These are phyloP conservation scores for Microtus montanus DNA, from an alignment of 2,113 vertebrate genomes.

Conservation along the genomic window DNA sequence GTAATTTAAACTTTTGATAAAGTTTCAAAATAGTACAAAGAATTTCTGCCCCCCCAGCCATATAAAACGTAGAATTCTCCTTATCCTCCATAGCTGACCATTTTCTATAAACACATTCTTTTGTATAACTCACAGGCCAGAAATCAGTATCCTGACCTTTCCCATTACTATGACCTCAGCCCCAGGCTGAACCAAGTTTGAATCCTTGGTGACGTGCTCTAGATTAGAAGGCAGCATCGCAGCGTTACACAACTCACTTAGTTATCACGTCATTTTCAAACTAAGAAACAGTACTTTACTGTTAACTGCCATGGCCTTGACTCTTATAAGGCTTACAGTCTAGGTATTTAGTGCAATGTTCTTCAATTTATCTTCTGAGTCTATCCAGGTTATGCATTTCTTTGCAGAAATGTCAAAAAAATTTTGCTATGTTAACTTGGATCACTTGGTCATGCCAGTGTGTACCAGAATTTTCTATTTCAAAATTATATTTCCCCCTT, in stretches of 20 bases:
- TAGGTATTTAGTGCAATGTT: constrained; percentile 20
- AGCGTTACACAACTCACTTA: background rate
- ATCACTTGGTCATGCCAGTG: background rate
- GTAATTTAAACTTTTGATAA: constrained; percentile 32
- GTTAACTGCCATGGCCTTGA: constrained; percentile 7
- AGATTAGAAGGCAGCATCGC: background rate
- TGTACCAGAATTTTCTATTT: constrained; percentile 1
- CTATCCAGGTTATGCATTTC: background rate
- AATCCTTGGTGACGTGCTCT: background rate
- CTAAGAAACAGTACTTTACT: background rate
- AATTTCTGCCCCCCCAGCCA: background rate
- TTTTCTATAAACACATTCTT: constrained; percentile 41
- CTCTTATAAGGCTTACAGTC: background rate
- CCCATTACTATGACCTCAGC: background rate
- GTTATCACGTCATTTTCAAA: constrained; percentile 16
- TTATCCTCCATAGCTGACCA: background rate
- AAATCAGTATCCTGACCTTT: constrained; percentile 49
- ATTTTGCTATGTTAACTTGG: constrained; percentile 2
- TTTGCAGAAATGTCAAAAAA: constrained; percentile 10
- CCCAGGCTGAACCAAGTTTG: background rate
- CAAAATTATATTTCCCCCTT: constrained; percentile 16
- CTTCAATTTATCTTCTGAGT: background rate
- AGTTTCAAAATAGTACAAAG: constrained; percentile 49
- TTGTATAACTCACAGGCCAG: background rate
- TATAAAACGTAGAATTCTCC: background rate